Base-by-base conservation (phyloP, 2,888 invertebrate species). In the Ennomos quercinarius region DNA sequence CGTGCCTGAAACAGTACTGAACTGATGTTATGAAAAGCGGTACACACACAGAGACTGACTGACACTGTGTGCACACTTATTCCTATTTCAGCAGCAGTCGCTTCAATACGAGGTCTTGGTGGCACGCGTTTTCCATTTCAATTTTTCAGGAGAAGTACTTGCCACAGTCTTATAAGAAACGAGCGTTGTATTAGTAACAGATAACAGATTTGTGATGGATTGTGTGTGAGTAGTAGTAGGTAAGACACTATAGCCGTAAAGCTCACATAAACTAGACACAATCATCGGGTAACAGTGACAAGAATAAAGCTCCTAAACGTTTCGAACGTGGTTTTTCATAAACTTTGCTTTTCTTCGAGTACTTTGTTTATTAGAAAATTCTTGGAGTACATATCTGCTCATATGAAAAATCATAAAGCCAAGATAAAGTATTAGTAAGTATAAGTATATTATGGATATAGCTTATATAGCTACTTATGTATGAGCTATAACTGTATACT, bases 1-100 rank as follows among this genome's bases (percentile, higher is more conserved):
- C 73, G 66, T 73, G 68, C 60, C 83, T 80, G 78, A 82, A 84
- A 76, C 78, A 78, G 78, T 77, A 90, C 89, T 90, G 89, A 84
- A 72, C 73, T 27, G 27, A 27, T 6, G 27, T 27, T 2, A 27
- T 6, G 27, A 27, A 4, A 17, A 75, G 71, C 72, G 72, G 74
- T 65, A 51, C 45, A 59, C 68, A 66, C 63, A 69, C 27, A 27
- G 6, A 27, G 27, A 27, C 27, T 27, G 64, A 66, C 64, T 40
- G 42, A 51, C 51, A 51, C 46, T 27, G 27, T 27, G 27, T 27
- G 54, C 47, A 52, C 42, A 39, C 54, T 49, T 49, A 62, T 57
- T 57, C 53, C 52, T 61, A 64, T 39, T 57, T 68, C 67, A 61
- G 64, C 60, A 59, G 27, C 6, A 5, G 27, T 58, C 56, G 54